Conservation (phyloP, 2,113 vertebrate species). For the Caranx melampygus region DNA sequence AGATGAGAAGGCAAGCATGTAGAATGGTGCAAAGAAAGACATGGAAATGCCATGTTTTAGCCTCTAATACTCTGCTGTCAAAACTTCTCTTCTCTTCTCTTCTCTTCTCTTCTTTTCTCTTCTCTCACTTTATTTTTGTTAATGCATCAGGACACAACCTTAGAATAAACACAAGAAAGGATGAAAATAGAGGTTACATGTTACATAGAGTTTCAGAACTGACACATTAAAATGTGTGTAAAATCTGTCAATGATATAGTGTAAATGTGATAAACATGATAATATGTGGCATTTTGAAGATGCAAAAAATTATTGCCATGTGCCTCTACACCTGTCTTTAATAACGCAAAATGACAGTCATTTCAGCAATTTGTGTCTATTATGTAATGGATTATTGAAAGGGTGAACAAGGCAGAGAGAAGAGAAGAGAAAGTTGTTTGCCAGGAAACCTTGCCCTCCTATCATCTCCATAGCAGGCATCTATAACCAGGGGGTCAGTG, state of each 20-base stretch:
- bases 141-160: background rate
- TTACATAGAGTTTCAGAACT: constrained; percentile 19
- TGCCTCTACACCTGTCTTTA: constrained; percentile 5
- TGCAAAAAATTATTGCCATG: constrained; percentile 17
- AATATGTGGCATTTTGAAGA: constrained; percentile 6
- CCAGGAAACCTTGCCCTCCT: constrained; percentile 25
- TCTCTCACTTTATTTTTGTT: no score
- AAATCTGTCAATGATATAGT: no score
- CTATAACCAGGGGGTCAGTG: constrained; percentile 61
- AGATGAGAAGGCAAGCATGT: constrained; percentile 67
- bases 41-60: constrained; percentile 26
- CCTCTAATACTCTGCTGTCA: constrained; percentile 10
- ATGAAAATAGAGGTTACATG: background rate
- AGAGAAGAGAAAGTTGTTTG: constrained; percentile 16
- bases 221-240: background rate
- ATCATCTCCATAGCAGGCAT: constrained; percentile 66
- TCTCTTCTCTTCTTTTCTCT: background rate
- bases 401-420: background rate
- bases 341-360: constrained; percentile 28
- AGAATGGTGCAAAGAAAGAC: constrained; percentile 60
- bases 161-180: constrained; percentile 5
- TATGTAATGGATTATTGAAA: background rate
- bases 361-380: constrained; percentile 11
- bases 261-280: no score
- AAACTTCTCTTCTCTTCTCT: constrained; percentile 16